Base-by-base conservation (phyloP, 1,140 invertebrate species). In the Heliconius nattereri region DNA sequence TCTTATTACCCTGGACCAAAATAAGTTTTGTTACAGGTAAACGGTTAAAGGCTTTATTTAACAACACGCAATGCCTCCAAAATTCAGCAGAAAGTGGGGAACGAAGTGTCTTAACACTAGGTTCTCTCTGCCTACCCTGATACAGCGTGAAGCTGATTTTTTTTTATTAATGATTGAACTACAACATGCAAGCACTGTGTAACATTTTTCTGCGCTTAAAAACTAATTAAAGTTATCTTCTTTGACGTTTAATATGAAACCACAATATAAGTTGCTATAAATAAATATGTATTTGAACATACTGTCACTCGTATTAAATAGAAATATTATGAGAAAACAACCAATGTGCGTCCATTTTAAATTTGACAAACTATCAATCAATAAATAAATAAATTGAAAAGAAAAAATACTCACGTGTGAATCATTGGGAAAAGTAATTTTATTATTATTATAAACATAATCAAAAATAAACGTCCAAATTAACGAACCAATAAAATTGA, bases 181-280 rank as follows among this genome's bases (percentile, higher is more conserved):
- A 81, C 78, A 81, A 83, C 84, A 83, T 75, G 78, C 84, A 83
- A 73, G 78, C 37, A 70, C 83, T 78, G 52, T 84, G 79, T 81
- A 79, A 84, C 87, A 91, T 91, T 89, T 86, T 85, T 86, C 85
- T 75, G 85, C 90, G 87, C 87, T 86, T 91, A 88, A 87, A 87
- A 89, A 87, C 79, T 90, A 90, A 91, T 89, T 89, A 91, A 89
- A 84, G 78, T 52, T 74, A 74, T 74, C 72, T 49, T 70, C 37
- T 23, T 76, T 45, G 23, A 20, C 19, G 26, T 76, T 29, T 45
- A 45, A 73, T 45, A 20, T 19, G 60, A n/a, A 29, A 23, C n/a
- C 9, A 57, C 2, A n/a, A 11, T 57, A 0, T 23, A n/a, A 23
- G 8, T 57, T 54, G 52, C 20, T 54, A 20, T n/a, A 8, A 7